phyloP scores from a whole-genome alignment of 2,797 vertebrate genomes.

The Urocyon cinereoargenteus region DNA sequence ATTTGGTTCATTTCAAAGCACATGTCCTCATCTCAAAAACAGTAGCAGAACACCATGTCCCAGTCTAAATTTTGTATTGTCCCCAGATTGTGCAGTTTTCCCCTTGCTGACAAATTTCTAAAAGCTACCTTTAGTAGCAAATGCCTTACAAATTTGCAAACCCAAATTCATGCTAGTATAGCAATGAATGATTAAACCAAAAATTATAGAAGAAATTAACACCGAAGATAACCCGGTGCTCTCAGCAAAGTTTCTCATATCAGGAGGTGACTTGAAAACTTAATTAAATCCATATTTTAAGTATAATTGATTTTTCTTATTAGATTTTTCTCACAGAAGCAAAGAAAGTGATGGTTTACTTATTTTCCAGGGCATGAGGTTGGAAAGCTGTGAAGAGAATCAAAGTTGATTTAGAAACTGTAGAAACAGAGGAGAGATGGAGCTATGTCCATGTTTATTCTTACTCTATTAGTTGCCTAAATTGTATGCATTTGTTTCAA shows the following conservation, averaged over 20 bases:
- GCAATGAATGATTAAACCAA: neutral
- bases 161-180: neutral
- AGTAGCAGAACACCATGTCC: neutral
- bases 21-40: neutral
- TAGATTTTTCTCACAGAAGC: constrained; percentile 62
- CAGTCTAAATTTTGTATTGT: neutral
- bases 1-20: constrained; percentile 15
- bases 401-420: neutral
- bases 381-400: neutral
- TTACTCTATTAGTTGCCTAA: neutral
- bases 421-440: neutral
- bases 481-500: constrained; percentile 36
- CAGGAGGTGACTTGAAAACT: neutral
- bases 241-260: neutral
- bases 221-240: neutral
- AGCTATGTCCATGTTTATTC: neutral
- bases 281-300: constrained; percentile 56
- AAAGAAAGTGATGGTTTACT: neutral
- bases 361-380: constrained; percentile 42
- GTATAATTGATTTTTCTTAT: constrained; percentile 62
- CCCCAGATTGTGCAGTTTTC: neutral
- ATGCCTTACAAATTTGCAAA: neutral
- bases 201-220: constrained; percentile 3
- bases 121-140: neutral
- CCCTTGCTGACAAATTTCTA: neutral